Evolutionary conservation across 2,113 vertebrate species (phyloP), one percentile per base, ranked within the genome.

Genomic region (Hemibagrus wyckioides): DNA sequence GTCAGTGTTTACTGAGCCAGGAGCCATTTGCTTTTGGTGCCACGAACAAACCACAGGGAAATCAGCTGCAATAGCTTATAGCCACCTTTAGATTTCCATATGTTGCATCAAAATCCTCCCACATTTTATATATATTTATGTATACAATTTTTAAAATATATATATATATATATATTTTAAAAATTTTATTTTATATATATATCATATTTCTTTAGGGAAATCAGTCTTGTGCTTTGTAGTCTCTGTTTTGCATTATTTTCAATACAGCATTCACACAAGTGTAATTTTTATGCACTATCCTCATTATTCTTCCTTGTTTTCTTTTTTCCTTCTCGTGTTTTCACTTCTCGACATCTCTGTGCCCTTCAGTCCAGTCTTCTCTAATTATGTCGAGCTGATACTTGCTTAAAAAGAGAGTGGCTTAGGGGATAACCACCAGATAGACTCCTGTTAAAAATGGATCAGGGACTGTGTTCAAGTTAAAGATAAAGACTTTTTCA

Each of bases 371-470:
- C 73, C 41, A 69, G 80, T 65, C 44, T 59, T 9, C n/a, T 33
- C 3, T 84, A 56, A 84, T 87, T 85, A 80, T 52, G 41, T 63
- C 79, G n/a, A 50, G 39, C 50, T 86, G 61, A 73, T 65, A 52
- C 39, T 19, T 63, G 80, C 81, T 69, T 71, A 79, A 73, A 76
- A 80, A 80, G 63, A 80, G 61, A 73, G 30, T 19, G 57, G 54
- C 54, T 84, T 84, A 14, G 80, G 81, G 85, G 75, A 86, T 44
- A 77, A 23, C 4, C 2, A 71, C 63, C 81, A 86, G 73, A 81
- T 75, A 44, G 75, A 87, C 52, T 3, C 17, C 81, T 48, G n/a
- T 84, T 44, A 86, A 89, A 44, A 83, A 39, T 86, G 83, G 54
- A 75, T 56, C 67, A 30, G 63, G 33, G n/a, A 9, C 36, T 41